These are phyloP conservation scores for Leuciscus waleckii DNA, from an alignment of 2,797 vertebrate species.

Conservation along the genomic window DNA sequence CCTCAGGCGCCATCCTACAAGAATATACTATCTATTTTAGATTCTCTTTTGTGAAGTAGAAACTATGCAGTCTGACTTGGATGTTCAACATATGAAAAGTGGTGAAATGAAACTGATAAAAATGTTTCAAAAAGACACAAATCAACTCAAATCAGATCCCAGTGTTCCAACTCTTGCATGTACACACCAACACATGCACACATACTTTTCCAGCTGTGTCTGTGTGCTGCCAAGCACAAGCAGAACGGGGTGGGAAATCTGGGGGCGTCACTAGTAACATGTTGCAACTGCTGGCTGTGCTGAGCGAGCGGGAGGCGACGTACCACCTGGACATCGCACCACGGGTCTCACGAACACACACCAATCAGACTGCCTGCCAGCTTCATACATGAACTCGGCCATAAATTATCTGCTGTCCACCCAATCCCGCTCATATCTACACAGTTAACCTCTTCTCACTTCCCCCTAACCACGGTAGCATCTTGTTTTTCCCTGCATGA, in stretches of 20 bases:
- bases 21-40: background rate
- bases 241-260: conserved; percentile 69
- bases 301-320: conserved; percentile 16
- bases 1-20: background rate
- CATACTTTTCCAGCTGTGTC: conserved; percentile 64
- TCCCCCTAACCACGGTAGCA: background rate
- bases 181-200: background rate
- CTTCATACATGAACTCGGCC: conserved; percentile 4
- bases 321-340: conserved; percentile 39
- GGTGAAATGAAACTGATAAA: background rate
- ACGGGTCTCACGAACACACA: background rate
- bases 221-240: conserved; percentile 53
- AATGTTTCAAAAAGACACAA: background rate
- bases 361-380: no score
- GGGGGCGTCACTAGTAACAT: conserved; percentile 69
- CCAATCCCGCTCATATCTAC: background rate
- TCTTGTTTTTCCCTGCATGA: conserved; percentile 18
- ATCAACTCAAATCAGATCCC: conserved; percentile 15
- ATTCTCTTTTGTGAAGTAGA: background rate
- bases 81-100: background rate
- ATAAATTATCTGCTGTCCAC: conserved; percentile 27
- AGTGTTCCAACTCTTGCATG: background rate
- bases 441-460: conserved; percentile 13
- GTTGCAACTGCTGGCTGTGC: conserved; percentile 62
- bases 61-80: no score